Evolutionary conservation across 2,113 vertebrate species (phyloP), one percentile per base, ranked within the genome.

Genomic region (Mustela nigripes): DNA sequence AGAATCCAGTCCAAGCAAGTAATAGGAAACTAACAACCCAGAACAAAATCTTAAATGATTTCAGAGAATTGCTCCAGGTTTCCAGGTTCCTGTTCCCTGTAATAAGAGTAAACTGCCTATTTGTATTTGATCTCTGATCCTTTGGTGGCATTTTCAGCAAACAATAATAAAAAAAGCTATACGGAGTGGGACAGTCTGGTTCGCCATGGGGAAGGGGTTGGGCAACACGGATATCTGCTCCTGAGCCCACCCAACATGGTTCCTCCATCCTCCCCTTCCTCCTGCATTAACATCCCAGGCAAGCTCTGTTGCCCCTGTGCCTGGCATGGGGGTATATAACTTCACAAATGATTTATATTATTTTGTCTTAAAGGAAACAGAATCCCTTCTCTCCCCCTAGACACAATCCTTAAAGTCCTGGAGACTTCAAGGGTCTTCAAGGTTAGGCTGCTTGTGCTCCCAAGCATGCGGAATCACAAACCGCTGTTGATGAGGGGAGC

Each of bases 181-280:
- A 36, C 0, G 14, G 42, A 42, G 5, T 0, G 26, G 9, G 39
- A 50, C 26, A 65, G 48, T 11, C n/a, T 58, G 45, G 0, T 76
- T 76, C 24, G 3, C 73, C 26, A 1, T 12, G 36, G 36, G 6
- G 0, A 31, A 7, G 28, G 22, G 18, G 4, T 62, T 31, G 11
- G 31, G 7, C 18, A 26, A 31, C 15, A 26, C 7, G 21, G 22
- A 36, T 7, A 11, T 8, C 5, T 56, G 31, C n/a, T 67, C 56
- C 36, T 22, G 65, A 89, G 21, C 11, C 65, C n/a, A 0, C 5
- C 36, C 18, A 15, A 42, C 0, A 0, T 14, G 24, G 5, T 18
- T 26, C 16, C 14, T 7, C 12, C 56, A 65, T 45, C 56, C 21
- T 42, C 7, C 11, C 7, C 6, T 2, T 11, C 21, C 58, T 71